These are phyloP conservation scores for Amiota minor DNA, from an alignment of 2,888 invertebrate genomes.

Conservation along the genomic window DNA sequence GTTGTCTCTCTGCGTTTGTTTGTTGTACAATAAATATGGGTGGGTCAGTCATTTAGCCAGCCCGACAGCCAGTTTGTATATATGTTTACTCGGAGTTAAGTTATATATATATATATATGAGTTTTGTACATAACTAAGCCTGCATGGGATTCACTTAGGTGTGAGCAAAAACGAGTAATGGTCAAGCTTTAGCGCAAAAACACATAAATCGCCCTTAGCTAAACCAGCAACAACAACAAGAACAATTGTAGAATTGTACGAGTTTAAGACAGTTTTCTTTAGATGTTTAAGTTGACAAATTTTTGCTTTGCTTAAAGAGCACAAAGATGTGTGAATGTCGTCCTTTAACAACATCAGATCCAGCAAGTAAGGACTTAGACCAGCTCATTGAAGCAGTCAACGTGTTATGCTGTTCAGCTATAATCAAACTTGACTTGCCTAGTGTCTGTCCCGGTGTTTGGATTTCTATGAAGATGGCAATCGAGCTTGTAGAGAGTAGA, in stretches of 20 bases:
- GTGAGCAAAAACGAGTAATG: constrained; percentile 27
- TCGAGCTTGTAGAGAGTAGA: no score
- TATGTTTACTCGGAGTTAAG: constrained; percentile 27
- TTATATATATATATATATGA: constrained; percentile 66
- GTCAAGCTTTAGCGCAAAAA: constrained; percentile 61
- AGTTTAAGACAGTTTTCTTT: constrained; percentile 2
- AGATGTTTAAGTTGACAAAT: not conserved
- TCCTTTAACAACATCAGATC: no score
- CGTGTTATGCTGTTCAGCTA: constrained; percentile 61
- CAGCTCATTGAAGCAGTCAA: constrained; percentile 43
- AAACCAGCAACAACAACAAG: not conserved
- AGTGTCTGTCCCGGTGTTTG: constrained; percentile 28
- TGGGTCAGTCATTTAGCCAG: constrained; percentile 37
- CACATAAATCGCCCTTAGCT: constrained; percentile 63
- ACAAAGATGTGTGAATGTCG: no score
- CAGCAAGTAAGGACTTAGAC: not conserved
- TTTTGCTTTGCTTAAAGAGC: constrained; percentile 50
- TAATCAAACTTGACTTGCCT: constrained; percentile 65
- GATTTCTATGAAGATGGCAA: no score
- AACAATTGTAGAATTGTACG: not conserved
- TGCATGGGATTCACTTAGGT: not conserved
- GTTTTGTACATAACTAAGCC: constrained; percentile 58
- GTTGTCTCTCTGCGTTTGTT: constrained; percentile 44
- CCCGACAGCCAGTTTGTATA: constrained; percentile 39
- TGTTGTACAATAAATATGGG: constrained; percentile 54